Evolutionary conservation across 2,888 invertebrate genomes (phyloP).

Genomic region (Chirona hameri): DNA sequence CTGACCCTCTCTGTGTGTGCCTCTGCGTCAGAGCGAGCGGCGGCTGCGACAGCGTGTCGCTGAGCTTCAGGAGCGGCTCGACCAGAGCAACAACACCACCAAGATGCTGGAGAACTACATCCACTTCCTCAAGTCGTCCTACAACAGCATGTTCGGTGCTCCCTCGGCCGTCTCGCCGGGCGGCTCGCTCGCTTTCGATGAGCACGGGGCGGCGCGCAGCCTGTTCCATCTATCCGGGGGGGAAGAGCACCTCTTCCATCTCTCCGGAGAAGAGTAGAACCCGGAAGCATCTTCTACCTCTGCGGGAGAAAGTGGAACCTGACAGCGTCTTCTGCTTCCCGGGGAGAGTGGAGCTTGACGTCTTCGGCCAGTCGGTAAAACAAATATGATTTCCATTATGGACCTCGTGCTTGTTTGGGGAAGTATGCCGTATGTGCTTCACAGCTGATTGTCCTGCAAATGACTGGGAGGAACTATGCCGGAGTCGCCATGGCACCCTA

Average conservation of each 20-base stretch:
- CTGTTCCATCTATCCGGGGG: not conserved
- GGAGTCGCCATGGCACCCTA: no score
- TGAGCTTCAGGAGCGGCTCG: not conserved
- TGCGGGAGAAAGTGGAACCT: not conserved
- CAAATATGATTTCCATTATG: no score
- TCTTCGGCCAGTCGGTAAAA: not conserved
- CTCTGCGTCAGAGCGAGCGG: not conserved
- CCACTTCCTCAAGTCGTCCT: conserved; percentile 7
- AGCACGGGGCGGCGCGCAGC: not conserved
- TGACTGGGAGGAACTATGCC: no score
- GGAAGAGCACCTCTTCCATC: not conserved
- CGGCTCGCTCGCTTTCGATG: not conserved
- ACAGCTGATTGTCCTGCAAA: no score
- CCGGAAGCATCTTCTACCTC: no score
- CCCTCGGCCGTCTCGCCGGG: not conserved
- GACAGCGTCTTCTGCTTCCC: no score
- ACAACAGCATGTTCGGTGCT: conserved; percentile 7
- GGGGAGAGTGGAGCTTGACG: no score
- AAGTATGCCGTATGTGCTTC: no score
- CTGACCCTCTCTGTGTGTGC: no score
- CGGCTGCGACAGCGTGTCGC: not conserved
- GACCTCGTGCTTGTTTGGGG: no score
- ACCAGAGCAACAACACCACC: not conserved
- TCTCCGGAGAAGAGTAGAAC: no score
- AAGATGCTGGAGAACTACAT: conserved; percentile 8